phyloP scores from a whole-genome alignment of 92 coral and sea anemone genomes.

The Muricea muricata region DNA sequence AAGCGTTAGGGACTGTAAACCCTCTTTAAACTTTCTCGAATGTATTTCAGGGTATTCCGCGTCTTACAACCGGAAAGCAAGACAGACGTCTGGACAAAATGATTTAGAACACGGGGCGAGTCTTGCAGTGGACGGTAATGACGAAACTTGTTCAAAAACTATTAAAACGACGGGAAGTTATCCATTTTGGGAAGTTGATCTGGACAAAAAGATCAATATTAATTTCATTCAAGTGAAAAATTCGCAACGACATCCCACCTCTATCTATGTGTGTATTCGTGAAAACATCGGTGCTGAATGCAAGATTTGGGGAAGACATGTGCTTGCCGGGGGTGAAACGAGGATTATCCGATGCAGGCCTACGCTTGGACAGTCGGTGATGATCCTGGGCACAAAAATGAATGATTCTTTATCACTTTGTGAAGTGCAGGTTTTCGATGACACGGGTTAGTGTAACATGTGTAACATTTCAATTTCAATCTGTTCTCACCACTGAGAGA shows the following conservation, averaged over 20 bases:
- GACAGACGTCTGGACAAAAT: not conserved
- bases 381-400: not conserved
- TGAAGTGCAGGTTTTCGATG: constrained; percentile 29
- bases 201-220: not conserved
- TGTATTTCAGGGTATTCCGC: constrained; percentile 19
- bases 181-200: constrained; percentile 32
- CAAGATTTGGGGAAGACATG: not conserved
- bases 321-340: constrained; percentile 3
- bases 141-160: constrained; percentile 10
- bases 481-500: too few relatives aligned
- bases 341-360: constrained; percentile 14
- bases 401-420: constrained; percentile 2
- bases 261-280: not conserved
- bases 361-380: not conserved
- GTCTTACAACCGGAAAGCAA: not conserved
- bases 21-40: too few relatives aligned
- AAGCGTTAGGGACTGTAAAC: too few relatives aligned
- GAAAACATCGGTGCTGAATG: not conserved
- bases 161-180: not conserved
- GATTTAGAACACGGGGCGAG: not conserved
- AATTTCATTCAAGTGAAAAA: not conserved
- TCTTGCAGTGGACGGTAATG: constrained; percentile 20
- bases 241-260: not conserved
- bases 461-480: too few relatives aligned
- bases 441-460: constrained; percentile 34